These are phyloP conservation scores for Phasia obesa DNA, from an alignment of 2,888 invertebrate genomes.

Conservation along the genomic window DNA sequence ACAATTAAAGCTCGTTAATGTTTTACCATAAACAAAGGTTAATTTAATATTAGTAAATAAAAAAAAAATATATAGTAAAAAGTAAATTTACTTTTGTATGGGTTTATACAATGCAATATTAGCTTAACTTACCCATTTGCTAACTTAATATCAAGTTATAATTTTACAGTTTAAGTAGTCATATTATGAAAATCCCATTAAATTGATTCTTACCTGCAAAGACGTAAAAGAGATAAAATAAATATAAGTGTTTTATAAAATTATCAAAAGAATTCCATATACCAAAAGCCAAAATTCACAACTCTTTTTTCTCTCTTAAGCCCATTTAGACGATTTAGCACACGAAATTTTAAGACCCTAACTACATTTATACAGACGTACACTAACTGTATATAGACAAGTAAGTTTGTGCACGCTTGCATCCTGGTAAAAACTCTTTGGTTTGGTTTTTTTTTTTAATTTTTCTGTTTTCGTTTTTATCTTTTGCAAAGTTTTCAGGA, in stretches of 20 bases:
- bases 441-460: not conserved
- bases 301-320: conserved; percentile 46
- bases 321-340: conserved; percentile 44
- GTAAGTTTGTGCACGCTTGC: not conserved
- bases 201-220: conserved; percentile 57
- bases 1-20: no score
- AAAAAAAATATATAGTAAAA: no score
- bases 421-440: conserved; percentile 6
- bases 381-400: no score
- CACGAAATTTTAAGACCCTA: conserved; percentile 51
- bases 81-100: no score
- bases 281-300: not conserved
- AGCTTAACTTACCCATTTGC: not conserved
- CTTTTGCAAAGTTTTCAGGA: conserved; percentile 10
- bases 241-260: conserved; percentile 39
- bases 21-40: no score
- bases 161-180: conserved; percentile 16
- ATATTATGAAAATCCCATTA: conserved; percentile 17
- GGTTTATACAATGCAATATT: no score
- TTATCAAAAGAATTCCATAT: conserved; percentile 31
- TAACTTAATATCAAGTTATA: not conserved
- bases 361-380: conserved; percentile 2
- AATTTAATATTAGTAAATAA: no score
- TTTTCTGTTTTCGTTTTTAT: conserved; percentile 6
- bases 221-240: conserved; percentile 31